Evolutionary conservation across 2,888 invertebrate genomes (phyloP).

Genomic region (Eristalis intricaria): DNA sequence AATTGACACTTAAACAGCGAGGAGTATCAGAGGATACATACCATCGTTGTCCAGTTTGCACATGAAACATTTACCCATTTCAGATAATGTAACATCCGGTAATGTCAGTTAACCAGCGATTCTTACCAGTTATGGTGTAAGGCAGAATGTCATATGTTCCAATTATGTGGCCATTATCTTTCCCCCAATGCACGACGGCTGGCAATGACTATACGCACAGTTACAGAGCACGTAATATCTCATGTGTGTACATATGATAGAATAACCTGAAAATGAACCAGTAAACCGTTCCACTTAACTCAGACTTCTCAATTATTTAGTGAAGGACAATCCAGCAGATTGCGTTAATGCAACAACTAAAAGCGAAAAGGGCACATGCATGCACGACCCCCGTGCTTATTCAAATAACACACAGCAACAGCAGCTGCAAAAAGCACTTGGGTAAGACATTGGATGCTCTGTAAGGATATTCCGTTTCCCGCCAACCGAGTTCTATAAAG

Average conservation of each 20-base stretch:
- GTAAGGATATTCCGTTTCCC: neutral
- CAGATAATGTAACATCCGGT: neutral
- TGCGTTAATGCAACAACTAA: conserved; percentile 34
- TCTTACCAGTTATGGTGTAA: neutral
- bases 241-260: conserved; percentile 6
- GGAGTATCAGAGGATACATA: neutral
- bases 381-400: neutral
- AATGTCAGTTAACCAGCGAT: neutral
- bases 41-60: neutral
- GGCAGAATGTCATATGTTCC: neutral
- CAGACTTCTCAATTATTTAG: conserved; percentile 46
- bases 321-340: conserved; percentile 45
- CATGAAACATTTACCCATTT: neutral
- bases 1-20: neutral
- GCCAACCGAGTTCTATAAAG: neutral
- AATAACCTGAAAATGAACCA: conserved; percentile 51
- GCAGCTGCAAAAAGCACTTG: neutral
- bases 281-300: conserved; percentile 18
- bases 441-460: neutral
- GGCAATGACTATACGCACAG: neutral
- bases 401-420: neutral
- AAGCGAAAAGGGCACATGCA: conserved; percentile 31
- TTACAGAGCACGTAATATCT: neutral
- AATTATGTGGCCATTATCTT: neutral
- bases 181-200: neutral